These are phyloP conservation scores for Varanus komodoensis DNA, from an alignment of 2,113 vertebrate genomes.

Conservation along the genomic window DNA sequence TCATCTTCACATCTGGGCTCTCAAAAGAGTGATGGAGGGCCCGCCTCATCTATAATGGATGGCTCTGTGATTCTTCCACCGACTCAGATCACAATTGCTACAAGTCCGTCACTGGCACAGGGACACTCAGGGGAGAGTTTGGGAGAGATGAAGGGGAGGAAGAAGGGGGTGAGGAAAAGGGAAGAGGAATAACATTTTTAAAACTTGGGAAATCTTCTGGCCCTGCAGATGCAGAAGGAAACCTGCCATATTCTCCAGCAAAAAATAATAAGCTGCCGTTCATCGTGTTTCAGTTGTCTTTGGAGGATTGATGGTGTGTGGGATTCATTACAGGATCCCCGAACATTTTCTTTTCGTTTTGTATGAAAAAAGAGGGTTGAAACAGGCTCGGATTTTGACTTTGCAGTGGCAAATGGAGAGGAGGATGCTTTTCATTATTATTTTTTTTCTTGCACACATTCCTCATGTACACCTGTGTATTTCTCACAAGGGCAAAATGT, in stretches of 20 bases:
- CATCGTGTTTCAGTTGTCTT: no score
- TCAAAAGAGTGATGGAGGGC: neutral
- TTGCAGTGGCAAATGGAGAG: no score
- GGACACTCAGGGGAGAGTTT: conserved; percentile 40
- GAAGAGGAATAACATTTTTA: conserved; percentile 9
- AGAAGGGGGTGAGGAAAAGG: neutral
- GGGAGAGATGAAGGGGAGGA: conserved; percentile 50
- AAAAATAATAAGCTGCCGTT: no score
- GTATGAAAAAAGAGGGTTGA: neutral
- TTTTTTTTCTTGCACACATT: no score
- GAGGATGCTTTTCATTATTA: no score
- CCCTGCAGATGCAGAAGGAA: neutral
- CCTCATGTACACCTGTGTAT: no score
- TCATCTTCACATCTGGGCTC: neutral
- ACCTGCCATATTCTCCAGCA: no score
- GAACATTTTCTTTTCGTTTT: neutral
- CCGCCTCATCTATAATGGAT: conserved; percentile 61
- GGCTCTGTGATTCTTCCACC: conserved; percentile 24
- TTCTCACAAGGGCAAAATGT: no score
- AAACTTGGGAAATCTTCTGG: neutral
- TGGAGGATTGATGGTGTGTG: no score
- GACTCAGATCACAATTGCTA: conserved; percentile 37
- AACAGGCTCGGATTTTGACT: no score
- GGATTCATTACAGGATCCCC: neutral
- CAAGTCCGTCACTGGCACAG: conserved; percentile 32